Percentiles rank a stretch among this genome's conserved stretches.
Evolutionary conservation across 2,888 invertebrate species (phyloP).

Genomic region (Anaspis maculata): DNA sequence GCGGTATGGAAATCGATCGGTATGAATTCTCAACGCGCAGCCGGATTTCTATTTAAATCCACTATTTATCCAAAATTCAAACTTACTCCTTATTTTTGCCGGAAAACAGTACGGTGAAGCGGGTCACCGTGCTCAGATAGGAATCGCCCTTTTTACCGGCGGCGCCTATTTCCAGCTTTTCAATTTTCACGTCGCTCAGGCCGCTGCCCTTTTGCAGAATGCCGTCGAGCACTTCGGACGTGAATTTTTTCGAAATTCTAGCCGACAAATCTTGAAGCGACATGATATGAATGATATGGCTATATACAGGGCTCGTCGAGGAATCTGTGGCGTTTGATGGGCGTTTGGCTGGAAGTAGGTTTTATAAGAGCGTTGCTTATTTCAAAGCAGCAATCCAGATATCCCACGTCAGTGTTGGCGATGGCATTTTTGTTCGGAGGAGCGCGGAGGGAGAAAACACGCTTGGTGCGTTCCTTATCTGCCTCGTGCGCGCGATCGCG

Average conservation of each 20-base stretch:
- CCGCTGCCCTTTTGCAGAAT: conserved; percentile 21
- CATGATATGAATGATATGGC: conserved; percentile 5
- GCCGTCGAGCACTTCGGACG: conserved; percentile 19
- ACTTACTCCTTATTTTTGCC: conserved; percentile 28
- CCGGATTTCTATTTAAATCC: no score
- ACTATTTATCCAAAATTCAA: no score
- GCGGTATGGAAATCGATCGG: background rate
- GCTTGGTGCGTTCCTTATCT: no score
- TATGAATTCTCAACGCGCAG: no score
- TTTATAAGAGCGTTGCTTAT: no score
- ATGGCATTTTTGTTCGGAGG: no score
- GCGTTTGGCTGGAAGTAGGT: no score
- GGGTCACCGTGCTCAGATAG: conserved; percentile 57
- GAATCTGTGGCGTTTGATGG: background rate
- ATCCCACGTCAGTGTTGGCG: no score
- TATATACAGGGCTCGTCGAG: no score
- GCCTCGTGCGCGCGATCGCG: no score
- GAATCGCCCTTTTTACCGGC: conserved; percentile 56
- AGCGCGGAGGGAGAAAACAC: no score
- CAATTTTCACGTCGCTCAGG: conserved; percentile 24
- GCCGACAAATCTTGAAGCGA: conserved; percentile 11
- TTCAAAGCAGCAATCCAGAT: no score
- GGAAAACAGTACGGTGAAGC: conserved; percentile 49
- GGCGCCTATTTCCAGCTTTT: conserved; percentile 45
- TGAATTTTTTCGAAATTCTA: conserved; percentile 24